Conservation (phyloP, 2,113 vertebrate genomes). For the Raja brachyura region DNA sequence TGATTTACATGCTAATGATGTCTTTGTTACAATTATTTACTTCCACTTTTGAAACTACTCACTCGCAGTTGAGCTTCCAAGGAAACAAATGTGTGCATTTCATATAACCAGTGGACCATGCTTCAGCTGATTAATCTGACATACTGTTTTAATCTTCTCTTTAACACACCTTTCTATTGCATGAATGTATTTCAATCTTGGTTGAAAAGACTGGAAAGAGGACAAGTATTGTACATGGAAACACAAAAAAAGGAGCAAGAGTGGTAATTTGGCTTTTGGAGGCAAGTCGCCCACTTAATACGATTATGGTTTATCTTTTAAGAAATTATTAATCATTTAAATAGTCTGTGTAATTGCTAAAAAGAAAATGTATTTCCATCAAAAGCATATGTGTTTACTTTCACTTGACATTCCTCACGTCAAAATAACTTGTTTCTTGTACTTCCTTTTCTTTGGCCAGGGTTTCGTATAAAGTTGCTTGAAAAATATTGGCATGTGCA, state of each 20-base stretch:
- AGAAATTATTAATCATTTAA: background rate
- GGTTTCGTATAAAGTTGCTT: background rate
- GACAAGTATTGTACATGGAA: background rate
- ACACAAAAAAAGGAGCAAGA: too few relatives aligned
- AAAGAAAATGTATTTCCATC: too few relatives aligned
- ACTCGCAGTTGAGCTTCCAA: background rate
- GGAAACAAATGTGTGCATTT: background rate
- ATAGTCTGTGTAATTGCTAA: background rate
- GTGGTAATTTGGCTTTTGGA: too few relatives aligned
- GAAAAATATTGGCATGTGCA: background rate
- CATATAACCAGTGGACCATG: background rate
- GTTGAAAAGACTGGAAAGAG: background rate
- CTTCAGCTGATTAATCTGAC: background rate
- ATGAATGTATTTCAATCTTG: background rate
- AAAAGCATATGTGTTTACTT: background rate
- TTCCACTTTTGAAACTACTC: constrained; percentile 5
- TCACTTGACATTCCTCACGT: background rate
- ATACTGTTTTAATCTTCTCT: background rate
- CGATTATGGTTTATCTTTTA: too few relatives aligned
- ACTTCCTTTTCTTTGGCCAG: background rate
- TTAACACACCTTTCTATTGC: background rate
- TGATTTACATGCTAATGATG: too few relatives aligned
- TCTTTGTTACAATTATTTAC: too few relatives aligned
- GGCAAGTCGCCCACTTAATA: too few relatives aligned
- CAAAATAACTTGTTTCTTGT: background rate